Evolutionary conservation across 1,140 invertebrate species (phyloP).

Genomic region (Antheraea mylitta): DNA sequence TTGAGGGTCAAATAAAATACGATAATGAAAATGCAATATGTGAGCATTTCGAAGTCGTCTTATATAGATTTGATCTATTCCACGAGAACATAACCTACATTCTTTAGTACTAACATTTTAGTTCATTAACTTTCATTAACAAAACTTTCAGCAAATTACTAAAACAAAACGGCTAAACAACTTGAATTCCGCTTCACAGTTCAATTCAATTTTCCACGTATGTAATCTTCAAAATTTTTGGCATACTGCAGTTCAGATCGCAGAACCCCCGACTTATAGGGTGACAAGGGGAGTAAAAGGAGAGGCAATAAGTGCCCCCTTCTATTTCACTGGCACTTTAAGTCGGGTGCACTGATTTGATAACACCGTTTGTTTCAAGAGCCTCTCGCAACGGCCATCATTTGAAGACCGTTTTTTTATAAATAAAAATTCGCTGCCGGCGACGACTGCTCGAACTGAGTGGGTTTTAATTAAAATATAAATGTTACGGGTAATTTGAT

Average conservation of each 20-base stretch:
- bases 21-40: no score
- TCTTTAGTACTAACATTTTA: no score
- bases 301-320: slow-evolving; percentile 66
- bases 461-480: slow-evolving; percentile 17
- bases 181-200: neutral
- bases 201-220: neutral
- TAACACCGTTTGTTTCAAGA: slow-evolving; percentile 72
- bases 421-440: slow-evolving; percentile 27
- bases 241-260: slow-evolving; percentile 5
- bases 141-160: neutral
- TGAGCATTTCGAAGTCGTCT: no score
- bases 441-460: slow-evolving; percentile 17
- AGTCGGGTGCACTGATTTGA: slow-evolving; percentile 73
- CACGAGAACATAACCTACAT: no score
- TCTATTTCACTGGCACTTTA: slow-evolving; percentile 71
- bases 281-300: slow-evolving; percentile 23
- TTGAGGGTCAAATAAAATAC: no score
- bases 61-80: no score
- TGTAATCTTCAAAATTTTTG: slow-evolving; percentile 7
- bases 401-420: slow-evolving; percentile 45
- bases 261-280: slow-evolving; percentile 9
- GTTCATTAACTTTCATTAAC: no score
- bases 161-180: no score
- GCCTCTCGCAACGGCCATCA: slow-evolving; percentile 49
- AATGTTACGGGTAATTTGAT: slow-evolving; percentile 7